A percentile compares a stretch with the other conserved stretches of the same genome.
These are phyloP conservation scores for Fratercula arctica DNA, from an alignment of 2,797 vertebrate species.

Conservation along the genomic window DNA sequence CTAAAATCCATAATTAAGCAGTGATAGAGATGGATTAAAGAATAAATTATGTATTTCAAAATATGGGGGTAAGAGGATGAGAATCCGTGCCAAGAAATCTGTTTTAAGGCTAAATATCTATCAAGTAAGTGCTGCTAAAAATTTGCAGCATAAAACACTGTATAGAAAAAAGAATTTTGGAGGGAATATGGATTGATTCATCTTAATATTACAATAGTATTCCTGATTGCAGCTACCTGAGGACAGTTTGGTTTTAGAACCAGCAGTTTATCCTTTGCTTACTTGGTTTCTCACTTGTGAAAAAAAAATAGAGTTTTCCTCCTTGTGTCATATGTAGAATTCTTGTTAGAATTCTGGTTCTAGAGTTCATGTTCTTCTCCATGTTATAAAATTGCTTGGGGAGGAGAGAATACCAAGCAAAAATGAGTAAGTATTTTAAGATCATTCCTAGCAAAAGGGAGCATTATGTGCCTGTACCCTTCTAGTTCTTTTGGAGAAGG, in stretches of 20 bases:
- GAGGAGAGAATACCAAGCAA: neutral
- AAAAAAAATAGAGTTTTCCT: neutral
- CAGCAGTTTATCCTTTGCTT: neutral
- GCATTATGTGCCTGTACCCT: neutral
- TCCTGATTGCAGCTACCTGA: neutral
- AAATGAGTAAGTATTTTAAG: constrained; percentile 17
- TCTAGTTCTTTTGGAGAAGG: neutral
- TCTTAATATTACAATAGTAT: neutral
- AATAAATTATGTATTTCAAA: neutral
- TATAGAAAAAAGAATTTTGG: neutral
- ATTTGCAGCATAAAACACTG: neutral
- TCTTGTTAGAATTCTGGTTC: neutral
- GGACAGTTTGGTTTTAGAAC: neutral
- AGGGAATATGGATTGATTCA: neutral
- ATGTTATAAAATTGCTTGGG: neutral
- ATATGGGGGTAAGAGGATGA: neutral
- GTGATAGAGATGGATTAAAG: neutral
- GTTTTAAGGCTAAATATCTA: neutral
- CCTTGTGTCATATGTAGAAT: neutral
- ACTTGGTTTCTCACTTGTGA: neutral
- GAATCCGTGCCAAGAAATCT: neutral
- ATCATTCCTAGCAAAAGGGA: neutral
- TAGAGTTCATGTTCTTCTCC: neutral
- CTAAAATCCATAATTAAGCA: neutral
- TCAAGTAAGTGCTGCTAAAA: neutral